These are phyloP conservation scores for Cottus gobio DNA, from an alignment of 2,113 vertebrate species.

Conservation along the genomic window DNA sequence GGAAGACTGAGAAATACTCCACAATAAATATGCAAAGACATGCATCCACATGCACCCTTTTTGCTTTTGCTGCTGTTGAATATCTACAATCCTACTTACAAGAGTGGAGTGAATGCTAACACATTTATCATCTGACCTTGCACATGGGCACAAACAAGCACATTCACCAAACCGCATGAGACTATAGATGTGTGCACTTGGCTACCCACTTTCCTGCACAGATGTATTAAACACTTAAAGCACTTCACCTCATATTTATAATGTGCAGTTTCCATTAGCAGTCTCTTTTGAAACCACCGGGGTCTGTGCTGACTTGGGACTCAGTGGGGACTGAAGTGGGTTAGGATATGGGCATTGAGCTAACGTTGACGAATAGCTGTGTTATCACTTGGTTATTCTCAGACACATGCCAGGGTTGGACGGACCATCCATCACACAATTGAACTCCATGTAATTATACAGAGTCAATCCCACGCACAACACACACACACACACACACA, in stretches of 20 bases:
- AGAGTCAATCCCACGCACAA: neutral
- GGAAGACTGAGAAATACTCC: neutral
- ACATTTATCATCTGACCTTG: neutral
- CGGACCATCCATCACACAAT: constrained; percentile 69
- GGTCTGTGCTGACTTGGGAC: neutral
- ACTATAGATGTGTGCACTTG: neutral
- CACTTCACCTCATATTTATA: constrained; percentile 6
- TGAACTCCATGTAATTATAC: constrained; percentile 39
- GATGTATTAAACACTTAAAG: constrained; percentile 14
- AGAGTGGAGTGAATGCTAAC: neutral
- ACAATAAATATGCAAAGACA: neutral
- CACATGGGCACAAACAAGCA: neutral
- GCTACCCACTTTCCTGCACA: neutral
- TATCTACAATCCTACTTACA: neutral
- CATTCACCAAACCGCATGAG: neutral
- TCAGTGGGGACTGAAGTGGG: constrained; percentile 13
- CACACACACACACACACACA: constrained; percentile 18
- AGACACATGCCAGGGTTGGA: constrained; percentile 59
- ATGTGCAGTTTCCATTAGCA: constrained; percentile 10
- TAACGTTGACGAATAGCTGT: constrained; percentile 74
- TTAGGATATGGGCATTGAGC: constrained; percentile 34
- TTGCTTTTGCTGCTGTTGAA: neutral
- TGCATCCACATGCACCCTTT: neutral
- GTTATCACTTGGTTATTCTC: constrained; percentile 66
- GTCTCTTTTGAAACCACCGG: constrained; percentile 8